Evolutionary conservation across 2,888 invertebrate genomes (phyloP).

Genomic region (Acleris cristana): DNA sequence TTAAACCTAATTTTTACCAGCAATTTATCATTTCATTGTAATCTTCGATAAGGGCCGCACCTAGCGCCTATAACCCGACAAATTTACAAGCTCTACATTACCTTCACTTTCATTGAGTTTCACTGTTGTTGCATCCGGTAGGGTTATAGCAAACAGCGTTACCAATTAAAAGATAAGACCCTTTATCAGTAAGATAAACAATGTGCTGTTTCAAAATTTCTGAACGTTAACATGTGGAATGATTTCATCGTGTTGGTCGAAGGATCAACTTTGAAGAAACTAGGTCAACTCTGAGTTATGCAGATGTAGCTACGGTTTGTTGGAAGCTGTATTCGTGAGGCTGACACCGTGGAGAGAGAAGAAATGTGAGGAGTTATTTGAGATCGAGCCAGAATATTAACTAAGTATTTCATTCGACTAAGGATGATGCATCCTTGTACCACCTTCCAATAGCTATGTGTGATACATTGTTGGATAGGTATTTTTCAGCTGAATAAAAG

Average conservation of each 20-base stretch:
- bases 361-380: no score
- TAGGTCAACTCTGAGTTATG: constrained; percentile 12
- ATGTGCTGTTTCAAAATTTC: constrained; percentile 54
- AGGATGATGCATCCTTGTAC: no score
- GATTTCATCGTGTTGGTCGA: constrained; percentile 62
- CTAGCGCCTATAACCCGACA: constrained; percentile 50
- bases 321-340: not conserved
- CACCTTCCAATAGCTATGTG: no score
- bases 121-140: constrained; percentile 44
- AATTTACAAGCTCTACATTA: constrained; percentile 45
- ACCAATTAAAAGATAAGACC: constrained; percentile 75
- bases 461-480: no score
- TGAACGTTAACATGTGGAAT: constrained; percentile 52
- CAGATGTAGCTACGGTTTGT: not conserved
- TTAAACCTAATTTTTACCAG: constrained; percentile 20
- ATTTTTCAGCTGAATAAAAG: no score
- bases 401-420: no score
- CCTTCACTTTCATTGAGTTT: constrained; percentile 12
- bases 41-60: constrained; percentile 67
- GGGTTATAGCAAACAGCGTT: constrained; percentile 54
- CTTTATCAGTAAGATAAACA: constrained; percentile 68
- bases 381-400: no score
- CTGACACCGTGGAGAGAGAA: not conserved
- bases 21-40: constrained; percentile 41
- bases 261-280: constrained; percentile 57